Evolutionary conservation across 2,888 invertebrate species (phyloP).

Genomic region (Cactoblastis cactorum): DNA sequence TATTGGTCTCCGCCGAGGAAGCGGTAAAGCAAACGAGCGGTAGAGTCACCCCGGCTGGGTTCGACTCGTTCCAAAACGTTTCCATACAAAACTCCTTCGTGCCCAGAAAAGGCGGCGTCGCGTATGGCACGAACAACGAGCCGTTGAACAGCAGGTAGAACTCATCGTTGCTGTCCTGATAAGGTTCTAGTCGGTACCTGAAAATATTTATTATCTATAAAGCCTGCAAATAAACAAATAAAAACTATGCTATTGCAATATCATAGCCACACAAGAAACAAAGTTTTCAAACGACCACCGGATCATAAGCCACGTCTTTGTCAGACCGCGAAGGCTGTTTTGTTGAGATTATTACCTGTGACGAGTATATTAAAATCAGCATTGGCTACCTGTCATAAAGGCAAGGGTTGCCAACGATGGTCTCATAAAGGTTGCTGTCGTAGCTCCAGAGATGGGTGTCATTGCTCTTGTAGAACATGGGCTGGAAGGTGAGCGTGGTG

Average conservation of each 20-base stretch:
- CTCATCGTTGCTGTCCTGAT: constrained; percentile 65
- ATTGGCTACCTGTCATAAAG: constrained; percentile 74
- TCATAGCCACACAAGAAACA: no score
- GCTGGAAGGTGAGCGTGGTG: constrained; percentile 66
- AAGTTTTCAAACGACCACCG: no score
- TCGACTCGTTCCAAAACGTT: constrained; percentile 65
- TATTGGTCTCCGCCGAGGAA: constrained; percentile 49
- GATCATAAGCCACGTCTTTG: no score
- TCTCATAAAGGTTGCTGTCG: constrained; percentile 70
- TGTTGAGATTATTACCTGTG: no score
- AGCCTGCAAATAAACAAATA: not conserved
- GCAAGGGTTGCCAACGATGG: constrained; percentile 79
- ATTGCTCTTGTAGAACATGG: constrained; percentile 74
- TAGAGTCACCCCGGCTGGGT: constrained; percentile 66
- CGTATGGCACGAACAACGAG: constrained; percentile 75
- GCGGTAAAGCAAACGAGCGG: constrained; percentile 76
- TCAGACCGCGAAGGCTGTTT: no score
- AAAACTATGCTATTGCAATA: no score
- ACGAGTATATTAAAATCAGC: no score
- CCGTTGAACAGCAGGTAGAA: constrained; percentile 80
- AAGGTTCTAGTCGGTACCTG: constrained; percentile 78
- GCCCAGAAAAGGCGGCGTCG: constrained; percentile 61
- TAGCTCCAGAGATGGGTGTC: constrained; percentile 67
- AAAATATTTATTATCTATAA: constrained; percentile 20
- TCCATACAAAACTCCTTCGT: constrained; percentile 82